Evolutionary conservation across 2,797 vertebrate species (phyloP), one percentile per base, ranked within the genome.

Genomic region (Iguana delicatissima): DNA sequence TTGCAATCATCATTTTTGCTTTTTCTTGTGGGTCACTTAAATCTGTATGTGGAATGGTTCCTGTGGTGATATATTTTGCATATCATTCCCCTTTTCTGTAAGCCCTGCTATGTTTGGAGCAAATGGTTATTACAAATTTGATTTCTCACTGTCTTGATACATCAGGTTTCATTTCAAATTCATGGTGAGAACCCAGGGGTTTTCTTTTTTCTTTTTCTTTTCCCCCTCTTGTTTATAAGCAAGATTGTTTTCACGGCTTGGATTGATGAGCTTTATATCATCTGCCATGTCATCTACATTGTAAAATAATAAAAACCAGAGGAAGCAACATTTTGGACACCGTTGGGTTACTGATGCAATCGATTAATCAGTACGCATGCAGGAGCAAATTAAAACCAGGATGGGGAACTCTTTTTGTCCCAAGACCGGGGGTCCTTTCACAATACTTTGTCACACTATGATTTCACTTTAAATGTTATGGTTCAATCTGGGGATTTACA

Each of bases 261-360:
- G 42, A 89, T 88, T 86, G 26, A 22, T 94, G 85, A 79, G n/a
- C 7, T 89, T 91, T 76, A 42, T 89, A 46, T 91, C 76, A 88
- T 89, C 6, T 90, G 0, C 84, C 89, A 89, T n/a, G 12, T 4
- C 62, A 3, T 64, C 86, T n/a, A 73, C 74, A 26, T 80, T 92
- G 80, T 74, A 80, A 91, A 16, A 80, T 86, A 89, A 24, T 14
- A 12, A 88, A 57, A 93, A 46, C 24, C 22, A 2, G n/a, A 62
- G 24, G 83, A 87, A 29, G 18, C 80, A 50, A 26, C 29, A 38
- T 80, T 92, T 77, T 79, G 77, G 59, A 62, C 67, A 50, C 13
- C 38, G n/a, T 1, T 8, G 26, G 42, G 20, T 32, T 26, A 26
- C 64, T 67, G 9, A 20, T 57, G n/a, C 32, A 29, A 80, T 55